phyloP scores from a whole-genome alignment of 2,797 vertebrate species.

The Lithobates sylvaticus region DNA sequence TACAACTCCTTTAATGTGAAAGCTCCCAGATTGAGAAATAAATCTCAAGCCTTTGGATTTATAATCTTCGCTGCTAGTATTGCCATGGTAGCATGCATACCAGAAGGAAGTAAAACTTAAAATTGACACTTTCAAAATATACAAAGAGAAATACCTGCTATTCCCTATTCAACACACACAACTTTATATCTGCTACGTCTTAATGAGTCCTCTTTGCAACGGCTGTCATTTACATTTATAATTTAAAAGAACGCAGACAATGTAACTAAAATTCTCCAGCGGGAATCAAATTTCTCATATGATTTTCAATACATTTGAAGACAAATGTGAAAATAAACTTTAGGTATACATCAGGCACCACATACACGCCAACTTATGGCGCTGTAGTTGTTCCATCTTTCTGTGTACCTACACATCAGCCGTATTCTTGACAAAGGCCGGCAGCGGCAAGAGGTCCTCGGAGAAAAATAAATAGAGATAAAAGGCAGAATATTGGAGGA shows the following conservation, averaged over 20 bases:
- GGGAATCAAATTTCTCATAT: not conserved
- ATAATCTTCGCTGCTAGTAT: too few species aligned
- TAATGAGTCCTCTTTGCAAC: too few species aligned
- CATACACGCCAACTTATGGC: conserved; percentile 20
- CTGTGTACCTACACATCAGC: conserved; percentile 22
- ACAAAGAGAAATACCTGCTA: too few species aligned
- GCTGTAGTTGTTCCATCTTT: conserved; percentile 38
- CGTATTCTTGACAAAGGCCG: conserved; percentile 47
- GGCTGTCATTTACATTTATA: too few species aligned
- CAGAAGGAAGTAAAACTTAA: too few species aligned
- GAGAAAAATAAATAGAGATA: conserved; percentile 51
- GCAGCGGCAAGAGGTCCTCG: conserved; percentile 49
- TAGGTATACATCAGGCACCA: not conserved
- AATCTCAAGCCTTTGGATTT: too few species aligned
- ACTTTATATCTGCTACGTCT: too few species aligned
- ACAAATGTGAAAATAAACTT: conserved; percentile 26
- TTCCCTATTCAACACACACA: too few species aligned
- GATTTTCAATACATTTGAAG: conserved; percentile 11
- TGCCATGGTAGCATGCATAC: too few species aligned
- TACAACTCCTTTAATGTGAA: too few species aligned
- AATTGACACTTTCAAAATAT: too few species aligned
- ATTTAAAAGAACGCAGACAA: not conserved
- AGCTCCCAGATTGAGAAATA: too few species aligned
- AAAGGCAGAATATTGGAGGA: conserved; percentile 29
- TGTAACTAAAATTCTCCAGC: not conserved